phyloP scores from a whole-genome alignment of 23 tunicate species.

The Diplosoma virens region DNA sequence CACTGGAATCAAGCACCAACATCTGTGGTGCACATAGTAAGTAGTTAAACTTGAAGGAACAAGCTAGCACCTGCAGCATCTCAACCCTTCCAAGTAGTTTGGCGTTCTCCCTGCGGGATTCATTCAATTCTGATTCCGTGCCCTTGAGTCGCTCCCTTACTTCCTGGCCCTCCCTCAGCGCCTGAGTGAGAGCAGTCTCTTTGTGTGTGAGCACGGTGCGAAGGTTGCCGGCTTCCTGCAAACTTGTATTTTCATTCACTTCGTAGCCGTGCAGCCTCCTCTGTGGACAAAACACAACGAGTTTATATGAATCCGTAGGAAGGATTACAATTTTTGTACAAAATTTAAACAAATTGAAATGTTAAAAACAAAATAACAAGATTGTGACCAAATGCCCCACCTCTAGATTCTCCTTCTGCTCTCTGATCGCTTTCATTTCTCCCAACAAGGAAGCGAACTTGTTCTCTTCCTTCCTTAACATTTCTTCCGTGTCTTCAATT shows the following conservation, averaged over 20 bases:
- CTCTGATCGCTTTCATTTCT: conserved; percentile 27
- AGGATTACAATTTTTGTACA: too few species aligned
- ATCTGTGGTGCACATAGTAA: too few species aligned
- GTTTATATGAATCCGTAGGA: too few species aligned
- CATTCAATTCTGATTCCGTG: conserved; percentile 38
- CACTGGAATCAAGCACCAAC: too few species aligned
- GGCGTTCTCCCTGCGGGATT: conserved; percentile 55
- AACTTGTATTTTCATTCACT: background rate
- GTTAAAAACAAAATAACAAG: background rate
- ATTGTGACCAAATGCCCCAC: too few species aligned
- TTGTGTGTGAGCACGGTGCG: conserved; percentile 44
- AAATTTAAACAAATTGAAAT: background rate
- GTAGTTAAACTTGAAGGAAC: too few species aligned
- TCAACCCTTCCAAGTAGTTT: conserved; percentile 67
- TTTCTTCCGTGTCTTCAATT: conserved; percentile 44
- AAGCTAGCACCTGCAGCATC: conserved; percentile 50
- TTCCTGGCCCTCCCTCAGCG: conserved; percentile 37
- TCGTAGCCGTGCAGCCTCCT: conserved; percentile 6
- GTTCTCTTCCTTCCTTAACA: conserved; percentile 15
- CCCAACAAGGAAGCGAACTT: background rate
- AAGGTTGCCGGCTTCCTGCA: conserved; percentile 48
- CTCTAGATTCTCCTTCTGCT: conserved; percentile 40
- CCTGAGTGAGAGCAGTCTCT: conserved; percentile 40
- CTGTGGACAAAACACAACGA: background rate
- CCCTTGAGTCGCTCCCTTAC: conserved; percentile 36